Percentiles rank a stretch among this genome's conserved stretches.
These are phyloP conservation scores for Notamacropus eugenii DNA, from an alignment of 2,797 vertebrate genomes.

Conservation along the genomic window DNA sequence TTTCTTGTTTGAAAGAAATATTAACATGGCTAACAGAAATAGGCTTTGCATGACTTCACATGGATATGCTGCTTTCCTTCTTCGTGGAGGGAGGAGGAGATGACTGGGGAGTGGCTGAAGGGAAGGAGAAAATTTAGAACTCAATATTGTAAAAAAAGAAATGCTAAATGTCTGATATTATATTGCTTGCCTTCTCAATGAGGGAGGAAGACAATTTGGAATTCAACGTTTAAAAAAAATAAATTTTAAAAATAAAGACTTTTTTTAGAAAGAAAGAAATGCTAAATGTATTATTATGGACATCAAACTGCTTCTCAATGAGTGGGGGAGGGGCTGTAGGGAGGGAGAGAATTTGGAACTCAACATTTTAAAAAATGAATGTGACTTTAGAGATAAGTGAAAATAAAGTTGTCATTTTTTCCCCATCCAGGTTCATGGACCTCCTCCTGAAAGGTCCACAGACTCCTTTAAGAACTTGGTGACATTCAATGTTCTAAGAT, in stretches of 20 bases:
- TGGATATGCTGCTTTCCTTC: background rate
- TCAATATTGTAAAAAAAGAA: background rate
- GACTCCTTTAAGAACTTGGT: background rate
- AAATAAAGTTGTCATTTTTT: background rate
- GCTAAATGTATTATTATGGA: no score
- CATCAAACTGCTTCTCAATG: no score
- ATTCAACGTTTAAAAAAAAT: background rate
- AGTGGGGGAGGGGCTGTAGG: no score
- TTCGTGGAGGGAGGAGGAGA: background rate
- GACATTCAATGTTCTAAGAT: background rate
- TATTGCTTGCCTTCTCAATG: background rate
- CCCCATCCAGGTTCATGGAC: background rate
- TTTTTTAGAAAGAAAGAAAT: background rate
- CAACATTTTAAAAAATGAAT: background rate
- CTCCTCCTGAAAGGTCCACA: background rate
- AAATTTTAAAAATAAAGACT: background rate
- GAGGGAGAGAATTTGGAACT: background rate
- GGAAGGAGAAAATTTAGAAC: background rate
- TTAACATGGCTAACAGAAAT: background rate
- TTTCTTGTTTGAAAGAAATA: background rate
- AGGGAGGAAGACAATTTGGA: background rate
- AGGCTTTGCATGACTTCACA: background rate
- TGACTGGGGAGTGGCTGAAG: background rate
- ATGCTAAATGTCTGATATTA: background rate
- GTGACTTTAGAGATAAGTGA: background rate